These are phyloP conservation scores for Natrix natrix DNA, from an alignment of 2,797 vertebrate genomes.

Conservation along the genomic window DNA sequence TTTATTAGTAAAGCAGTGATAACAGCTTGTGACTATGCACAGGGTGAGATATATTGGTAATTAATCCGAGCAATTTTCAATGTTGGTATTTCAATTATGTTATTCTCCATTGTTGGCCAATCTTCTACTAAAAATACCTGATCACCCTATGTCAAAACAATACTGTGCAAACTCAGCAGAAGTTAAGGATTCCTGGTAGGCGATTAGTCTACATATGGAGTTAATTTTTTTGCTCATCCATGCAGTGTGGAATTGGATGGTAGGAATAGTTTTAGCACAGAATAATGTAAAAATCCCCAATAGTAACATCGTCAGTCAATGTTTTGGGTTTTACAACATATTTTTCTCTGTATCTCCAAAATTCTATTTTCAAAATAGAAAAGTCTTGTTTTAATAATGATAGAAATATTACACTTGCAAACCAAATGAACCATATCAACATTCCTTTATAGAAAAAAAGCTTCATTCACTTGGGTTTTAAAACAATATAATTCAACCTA, in stretches of 20 bases:
- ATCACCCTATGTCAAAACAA: neutral
- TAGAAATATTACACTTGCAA: neutral
- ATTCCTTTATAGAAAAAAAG: neutral
- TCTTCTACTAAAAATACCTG: neutral
- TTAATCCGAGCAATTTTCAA: neutral
- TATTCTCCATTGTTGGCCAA: neutral
- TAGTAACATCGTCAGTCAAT: neutral
- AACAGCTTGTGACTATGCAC: neutral
- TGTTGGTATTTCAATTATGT: neutral
- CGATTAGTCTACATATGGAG: neutral
- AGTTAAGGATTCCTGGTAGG: neutral
- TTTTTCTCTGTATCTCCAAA: neutral
- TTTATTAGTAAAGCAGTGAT: neutral
- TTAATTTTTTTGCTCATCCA: neutral
- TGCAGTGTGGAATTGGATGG: neutral
- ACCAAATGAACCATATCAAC: neutral
- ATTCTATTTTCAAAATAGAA: neutral
- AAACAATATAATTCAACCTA: neutral
- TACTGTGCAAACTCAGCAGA: neutral
- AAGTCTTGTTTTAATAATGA: neutral
- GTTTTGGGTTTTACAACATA: neutral
- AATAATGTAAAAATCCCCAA: neutral
- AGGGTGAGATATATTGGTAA: neutral
- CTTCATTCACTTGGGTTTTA: neutral
- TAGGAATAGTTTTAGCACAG: neutral